phyloP scores from a whole-genome alignment of 2,797 vertebrate species.

The Falco columbarius region DNA sequence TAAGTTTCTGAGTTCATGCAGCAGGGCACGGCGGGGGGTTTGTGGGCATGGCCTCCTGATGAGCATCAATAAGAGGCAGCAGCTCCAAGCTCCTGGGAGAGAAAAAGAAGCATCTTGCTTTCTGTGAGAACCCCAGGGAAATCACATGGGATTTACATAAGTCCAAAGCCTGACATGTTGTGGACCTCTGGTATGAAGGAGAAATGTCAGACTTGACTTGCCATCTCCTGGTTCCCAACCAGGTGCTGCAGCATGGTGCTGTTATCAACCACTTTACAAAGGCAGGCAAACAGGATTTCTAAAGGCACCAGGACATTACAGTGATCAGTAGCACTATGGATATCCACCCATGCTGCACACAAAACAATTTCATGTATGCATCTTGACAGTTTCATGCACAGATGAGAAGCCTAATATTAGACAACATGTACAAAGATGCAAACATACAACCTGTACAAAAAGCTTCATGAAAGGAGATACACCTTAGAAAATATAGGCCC shows the following conservation, averaged over 20 bases:
- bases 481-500: background rate
- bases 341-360: background rate
- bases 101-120: background rate
- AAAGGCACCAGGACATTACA: background rate
- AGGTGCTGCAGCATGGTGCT: background rate
- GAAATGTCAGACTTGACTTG: background rate
- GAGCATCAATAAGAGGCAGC: background rate
- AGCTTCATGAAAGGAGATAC: background rate
- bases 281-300: background rate
- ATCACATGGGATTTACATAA: background rate
- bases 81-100: background rate
- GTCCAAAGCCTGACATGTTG: background rate
- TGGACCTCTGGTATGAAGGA: background rate
- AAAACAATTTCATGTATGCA: background rate
- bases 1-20: background rate
- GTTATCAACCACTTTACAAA: background rate
- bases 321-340: background rate
- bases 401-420: background rate
- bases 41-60: accelerated
- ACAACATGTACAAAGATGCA: background rate
- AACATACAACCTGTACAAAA: background rate
- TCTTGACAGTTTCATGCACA: background rate
- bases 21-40: background rate
- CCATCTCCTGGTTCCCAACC: background rate
- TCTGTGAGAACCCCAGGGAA: background rate